These are phyloP conservation scores for Lepidothrix coronata DNA, from an alignment of 2,113 vertebrate genomes.

Conservation along the genomic window DNA sequence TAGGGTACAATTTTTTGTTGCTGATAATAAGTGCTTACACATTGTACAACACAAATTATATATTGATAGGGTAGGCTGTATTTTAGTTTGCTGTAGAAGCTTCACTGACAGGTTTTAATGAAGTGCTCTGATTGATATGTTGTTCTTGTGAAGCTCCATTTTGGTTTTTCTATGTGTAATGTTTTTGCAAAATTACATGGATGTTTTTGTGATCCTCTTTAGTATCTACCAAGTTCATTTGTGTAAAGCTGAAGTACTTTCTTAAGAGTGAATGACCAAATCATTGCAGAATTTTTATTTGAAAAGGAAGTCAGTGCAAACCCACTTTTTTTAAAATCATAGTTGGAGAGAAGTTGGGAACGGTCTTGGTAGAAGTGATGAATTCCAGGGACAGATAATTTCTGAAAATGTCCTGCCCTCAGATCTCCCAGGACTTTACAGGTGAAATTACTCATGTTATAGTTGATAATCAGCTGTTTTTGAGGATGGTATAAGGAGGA, in stretches of 20 bases:
- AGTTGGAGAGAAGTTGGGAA: neutral
- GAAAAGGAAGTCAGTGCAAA: neutral
- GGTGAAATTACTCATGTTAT: neutral
- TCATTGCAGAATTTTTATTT: neutral
- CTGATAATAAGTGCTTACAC: neutral
- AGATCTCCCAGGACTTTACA: neutral
- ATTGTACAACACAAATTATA: neutral
- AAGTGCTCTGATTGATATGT: neutral
- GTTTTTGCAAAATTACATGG: neutral
- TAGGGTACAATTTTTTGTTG: constrained; percentile 27
- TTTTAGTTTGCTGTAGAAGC: neutral
- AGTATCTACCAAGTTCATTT: neutral
- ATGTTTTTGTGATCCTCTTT: neutral
- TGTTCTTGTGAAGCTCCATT: neutral
- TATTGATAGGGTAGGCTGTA: neutral
- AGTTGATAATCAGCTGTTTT: neutral
- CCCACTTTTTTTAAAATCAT: neutral
- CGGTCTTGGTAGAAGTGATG: neutral
- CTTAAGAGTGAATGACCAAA: neutral
- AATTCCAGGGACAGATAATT: neutral
- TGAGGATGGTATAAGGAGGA: neutral
- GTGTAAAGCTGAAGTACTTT: neutral
- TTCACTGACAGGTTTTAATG: neutral
- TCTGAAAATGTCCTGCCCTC: neutral
- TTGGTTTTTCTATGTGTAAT: neutral